Evolutionary conservation across 2,113 vertebrate species (phyloP).

Genomic region (Pontoporia blainvillei): DNA sequence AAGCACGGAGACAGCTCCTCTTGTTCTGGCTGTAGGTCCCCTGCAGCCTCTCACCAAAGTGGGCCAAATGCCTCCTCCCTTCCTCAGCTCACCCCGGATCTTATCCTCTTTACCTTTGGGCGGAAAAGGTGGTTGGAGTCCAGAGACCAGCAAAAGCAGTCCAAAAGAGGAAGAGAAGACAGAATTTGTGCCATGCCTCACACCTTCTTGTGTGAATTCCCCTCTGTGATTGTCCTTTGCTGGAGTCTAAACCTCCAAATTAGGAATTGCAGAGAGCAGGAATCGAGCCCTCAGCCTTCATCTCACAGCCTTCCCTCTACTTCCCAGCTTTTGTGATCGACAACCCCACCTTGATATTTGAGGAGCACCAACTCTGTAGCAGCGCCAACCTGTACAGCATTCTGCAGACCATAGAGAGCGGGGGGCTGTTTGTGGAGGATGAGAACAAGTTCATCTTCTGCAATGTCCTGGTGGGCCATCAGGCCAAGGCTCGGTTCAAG

Average conservation of each 20-base stretch:
- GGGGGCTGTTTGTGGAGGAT: constrained; percentile 85
- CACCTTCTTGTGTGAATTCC: not conserved
- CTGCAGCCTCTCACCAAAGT: not conserved
- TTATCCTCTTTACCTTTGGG: not conserved
- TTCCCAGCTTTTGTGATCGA: constrained; percentile 81
- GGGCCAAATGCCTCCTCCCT: not conserved
- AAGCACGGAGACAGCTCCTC: not conserved
- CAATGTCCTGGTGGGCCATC: constrained; percentile 83
- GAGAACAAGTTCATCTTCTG: constrained; percentile 92
- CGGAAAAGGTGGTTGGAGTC: not conserved
- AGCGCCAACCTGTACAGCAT: constrained; percentile 75
- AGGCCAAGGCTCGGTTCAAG: constrained; percentile 86
- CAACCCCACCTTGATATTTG: constrained; percentile 85
- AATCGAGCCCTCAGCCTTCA: rapidly evolving
- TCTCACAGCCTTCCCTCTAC: not conserved
- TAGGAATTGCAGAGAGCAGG: not conserved
- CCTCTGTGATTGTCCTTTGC: not conserved
- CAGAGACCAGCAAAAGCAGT: not conserved
- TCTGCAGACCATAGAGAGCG: constrained; percentile 75
- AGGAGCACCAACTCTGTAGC: constrained; percentile 89
- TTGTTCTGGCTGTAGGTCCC: not conserved
- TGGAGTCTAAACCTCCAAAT: not conserved
- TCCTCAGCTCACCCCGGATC: not conserved
- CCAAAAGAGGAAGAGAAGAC: not conserved
- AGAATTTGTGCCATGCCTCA: not conserved